These are phyloP conservation scores for Pseudocheirus occidentalis DNA, from an alignment of 2,797 vertebrate genomes.

Conservation along the genomic window DNA sequence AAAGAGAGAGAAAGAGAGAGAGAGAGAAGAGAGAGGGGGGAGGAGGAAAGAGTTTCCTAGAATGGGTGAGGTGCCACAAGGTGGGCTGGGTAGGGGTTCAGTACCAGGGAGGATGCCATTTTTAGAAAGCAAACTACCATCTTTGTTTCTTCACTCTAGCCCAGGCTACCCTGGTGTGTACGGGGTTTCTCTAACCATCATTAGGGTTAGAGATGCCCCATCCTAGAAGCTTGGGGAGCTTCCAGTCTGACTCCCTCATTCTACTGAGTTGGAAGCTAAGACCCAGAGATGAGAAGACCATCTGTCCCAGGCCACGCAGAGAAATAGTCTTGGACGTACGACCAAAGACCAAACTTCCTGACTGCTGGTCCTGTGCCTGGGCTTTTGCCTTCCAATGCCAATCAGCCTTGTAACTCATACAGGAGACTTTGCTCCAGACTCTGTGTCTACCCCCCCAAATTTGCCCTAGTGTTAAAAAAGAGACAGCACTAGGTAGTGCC, in stretches of 20 bases:
- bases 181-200: neutral
- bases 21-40: neutral
- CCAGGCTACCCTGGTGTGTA: neutral
- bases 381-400: neutral
- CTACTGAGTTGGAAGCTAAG: neutral
- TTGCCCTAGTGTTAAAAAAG: neutral
- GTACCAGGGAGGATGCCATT: neutral
- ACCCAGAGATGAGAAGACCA: neutral
- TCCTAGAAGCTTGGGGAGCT: neutral
- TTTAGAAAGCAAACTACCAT: neutral
- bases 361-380: neutral
- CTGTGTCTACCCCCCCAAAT: neutral
- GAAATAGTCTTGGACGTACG: neutral
- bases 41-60: neutral
- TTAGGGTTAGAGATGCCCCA: no score
- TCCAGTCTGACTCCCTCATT: neutral
- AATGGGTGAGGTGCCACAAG: neutral
- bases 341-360: neutral
- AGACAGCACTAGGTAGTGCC: neutral
- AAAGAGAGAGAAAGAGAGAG: no score
- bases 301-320: neutral
- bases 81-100: neutral
- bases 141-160: neutral
- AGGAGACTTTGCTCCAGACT: neutral
- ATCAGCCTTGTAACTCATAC: neutral